Percentiles rank a stretch among this genome's conserved stretches.
These are phyloP conservation scores for Steinernema hermaphroditum DNA, from an alignment of 2,888 invertebrate genomes.

Conservation along the genomic window DNA sequence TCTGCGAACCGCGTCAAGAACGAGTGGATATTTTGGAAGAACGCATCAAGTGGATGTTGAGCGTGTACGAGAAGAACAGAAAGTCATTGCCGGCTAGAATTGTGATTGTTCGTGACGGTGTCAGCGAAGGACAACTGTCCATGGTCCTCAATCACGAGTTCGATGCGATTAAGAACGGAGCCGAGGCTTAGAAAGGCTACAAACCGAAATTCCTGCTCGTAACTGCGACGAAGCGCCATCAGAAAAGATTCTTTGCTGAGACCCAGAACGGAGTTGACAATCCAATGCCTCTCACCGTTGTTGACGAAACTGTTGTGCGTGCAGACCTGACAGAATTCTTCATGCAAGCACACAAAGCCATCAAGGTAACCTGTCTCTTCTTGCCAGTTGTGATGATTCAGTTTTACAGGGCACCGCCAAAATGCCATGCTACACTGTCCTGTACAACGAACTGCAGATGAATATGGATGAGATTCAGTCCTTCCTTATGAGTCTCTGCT, in stretches of 20 bases:
- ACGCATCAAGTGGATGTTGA: constrained; percentile 33
- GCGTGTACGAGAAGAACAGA: constrained; percentile 16
- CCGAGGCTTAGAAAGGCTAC: constrained; percentile 29
- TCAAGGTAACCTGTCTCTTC: too few species aligned
- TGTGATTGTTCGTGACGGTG: constrained; percentile 44
- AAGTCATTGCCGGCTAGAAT: constrained; percentile 28
- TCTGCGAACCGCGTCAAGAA: background rate
- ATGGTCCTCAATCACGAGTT: constrained; percentile 33
- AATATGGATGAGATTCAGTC: constrained; percentile 41
- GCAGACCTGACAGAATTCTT: constrained; percentile 46
- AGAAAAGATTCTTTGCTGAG: constrained; percentile 37
- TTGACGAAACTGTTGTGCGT: constrained; percentile 43
- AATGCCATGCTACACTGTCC: constrained; percentile 41
- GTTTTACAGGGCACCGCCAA: constrained; percentile 49
- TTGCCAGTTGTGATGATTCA: too few species aligned
- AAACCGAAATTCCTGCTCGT: constrained; percentile 44
- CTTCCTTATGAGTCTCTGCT: constrained; percentile 29
- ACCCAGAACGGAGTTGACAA: constrained; percentile 31
- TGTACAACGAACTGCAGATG: constrained; percentile 43
- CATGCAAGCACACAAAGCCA: constrained; percentile 39
- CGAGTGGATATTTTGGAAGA: constrained; percentile 10
- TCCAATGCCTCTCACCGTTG: constrained; percentile 41
- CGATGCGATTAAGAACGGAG: background rate
- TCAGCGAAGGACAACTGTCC: constrained; percentile 44
- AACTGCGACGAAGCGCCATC: constrained; percentile 48